Evolutionary conservation across 2,888 invertebrate species (phyloP), one percentile per base, ranked within the genome.

Genomic region (Himalopsyche anomala): DNA sequence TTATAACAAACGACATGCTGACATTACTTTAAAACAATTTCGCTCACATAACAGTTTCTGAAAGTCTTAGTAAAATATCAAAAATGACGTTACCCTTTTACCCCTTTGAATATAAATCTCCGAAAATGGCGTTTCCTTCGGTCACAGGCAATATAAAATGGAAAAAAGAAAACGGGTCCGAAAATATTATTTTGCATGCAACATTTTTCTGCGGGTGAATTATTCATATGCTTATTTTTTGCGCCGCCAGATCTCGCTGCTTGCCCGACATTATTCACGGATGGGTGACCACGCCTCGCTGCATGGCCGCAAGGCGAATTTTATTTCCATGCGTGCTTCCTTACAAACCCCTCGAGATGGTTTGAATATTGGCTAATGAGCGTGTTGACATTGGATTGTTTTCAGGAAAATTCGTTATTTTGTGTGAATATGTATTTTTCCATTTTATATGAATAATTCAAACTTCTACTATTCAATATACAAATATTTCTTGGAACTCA

Each of bases 21-120:
- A 42, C 42, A 45, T 54, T 54, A 55, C 28, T 42, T 56, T 45
- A 12, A 62, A 62, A n/a, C n/a, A 1, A 74, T 51, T 80, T 62
- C 9, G 85, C 85, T 82, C 74, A 74, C 55, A 15, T 55, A 79
- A 56, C 17, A 55, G 74, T 85, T 85, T 55, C 54, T 45, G 80
- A 19, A n/a, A 79, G 74, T 82, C 79, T 74, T 55, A 19, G 74
- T 82, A 40, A 62, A 62, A 62, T 62, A 62, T 62, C 62, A 62
- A 62, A 62, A 19, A 62, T 62, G 62, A 62, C 62, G 62, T 62
- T 62, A 62, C 85, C 85, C 42, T 51, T 36, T 54, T 51, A 85
- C 82, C 85, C 85, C 85, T 85, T 85, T 85, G 69, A 38, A 40
- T 40, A 85, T 85, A 85, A 85, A 85, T 85, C 85, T 85, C 45